Evolutionary conservation across 2,888 invertebrate species (phyloP), one percentile per base, ranked within the genome.

Genomic region (Tiliacea aurago): DNA sequence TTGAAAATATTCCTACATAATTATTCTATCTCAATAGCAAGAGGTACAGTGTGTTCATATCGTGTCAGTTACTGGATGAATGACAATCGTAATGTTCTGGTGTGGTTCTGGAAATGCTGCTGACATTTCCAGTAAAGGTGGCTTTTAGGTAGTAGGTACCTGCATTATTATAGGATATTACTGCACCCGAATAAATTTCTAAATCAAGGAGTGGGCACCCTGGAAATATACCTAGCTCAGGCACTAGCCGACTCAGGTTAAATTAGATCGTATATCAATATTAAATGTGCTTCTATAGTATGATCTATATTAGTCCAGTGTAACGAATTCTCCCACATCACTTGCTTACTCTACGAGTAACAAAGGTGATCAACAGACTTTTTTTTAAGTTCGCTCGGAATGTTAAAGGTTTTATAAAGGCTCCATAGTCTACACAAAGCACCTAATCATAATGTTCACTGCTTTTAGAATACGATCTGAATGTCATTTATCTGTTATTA

Each of bases 31-130:
- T 66, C 55, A 65, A 18, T 18, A 18, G 20, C 9, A 33, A 47
- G 15, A 47, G 7, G 18, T 37, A 59, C 15, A 23, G 15, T 28
- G 28, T 55, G n/a, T 47, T 33, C 18, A 41, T 49, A 47, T 33
- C 13, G 9, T 23, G 33, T 69, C 75, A 55, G 13, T 49, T 23
- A 53, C 43, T 64, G n/a, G 0, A 49, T 77, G 71, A 59, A 51
- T 70, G 45, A 71, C 51, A 75, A 13, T 75, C 41, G 51, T 59
- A 59, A 76, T 66, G 13, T 41, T 74, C 15, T 33, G 28, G 28
- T 28, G 28, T 28, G 28, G 13, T 41, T 74, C 15, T 33, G 13
- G 23, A 18, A 74, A 73, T 51, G 18, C 13, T 45, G 15, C 45
- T 63, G 45, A 28, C 3, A 13, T 71, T 47, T 53, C 10, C 28